Evolutionary conservation across 2,113 vertebrate genomes (phyloP).

Genomic region (Scartelaos histophorus): DNA sequence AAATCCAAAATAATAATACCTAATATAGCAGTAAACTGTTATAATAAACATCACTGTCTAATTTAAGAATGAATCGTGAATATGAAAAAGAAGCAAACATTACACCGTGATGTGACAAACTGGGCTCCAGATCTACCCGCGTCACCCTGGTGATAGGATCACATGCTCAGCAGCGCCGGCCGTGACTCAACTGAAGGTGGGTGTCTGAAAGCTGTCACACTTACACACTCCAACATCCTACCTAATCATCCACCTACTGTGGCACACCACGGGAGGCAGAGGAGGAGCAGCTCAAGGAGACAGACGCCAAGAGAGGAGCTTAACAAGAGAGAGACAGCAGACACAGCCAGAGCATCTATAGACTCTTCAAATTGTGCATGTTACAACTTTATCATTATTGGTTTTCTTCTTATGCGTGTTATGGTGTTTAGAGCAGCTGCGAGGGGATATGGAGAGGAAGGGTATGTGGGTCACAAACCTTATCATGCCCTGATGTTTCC

Average conservation of each 20-base stretch:
- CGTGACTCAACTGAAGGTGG: slow-evolving; percentile 75
- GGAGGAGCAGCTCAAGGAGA: slow-evolving; percentile 46
- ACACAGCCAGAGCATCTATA: slow-evolving; percentile 21
- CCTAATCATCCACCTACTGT: slow-evolving; percentile 76
- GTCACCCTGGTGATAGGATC: slow-evolving; percentile 76
- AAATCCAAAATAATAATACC: background rate
- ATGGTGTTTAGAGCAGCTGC: background rate
- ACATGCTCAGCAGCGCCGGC: slow-evolving; percentile 64
- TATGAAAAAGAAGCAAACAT: slow-evolving; percentile 39
- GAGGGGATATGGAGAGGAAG: background rate
- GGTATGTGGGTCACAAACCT: background rate
- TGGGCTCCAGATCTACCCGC: slow-evolving; percentile 63
- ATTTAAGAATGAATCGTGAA: slow-evolving; percentile 10
- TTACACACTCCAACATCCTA: slow-evolving; percentile 72
- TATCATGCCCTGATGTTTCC: background rate
- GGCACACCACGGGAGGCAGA: slow-evolving; percentile 56
- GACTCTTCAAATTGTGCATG: slow-evolving; percentile 60
- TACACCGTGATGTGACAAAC: slow-evolving; percentile 43
- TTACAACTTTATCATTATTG: slow-evolving; percentile 20
- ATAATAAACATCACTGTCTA: background rate
- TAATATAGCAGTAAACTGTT: background rate
- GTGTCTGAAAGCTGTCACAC: slow-evolving; percentile 74
- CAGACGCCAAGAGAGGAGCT: slow-evolving; percentile 60
- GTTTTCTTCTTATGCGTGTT: background rate
- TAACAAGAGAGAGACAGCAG: slow-evolving; percentile 47